Conservation (phyloP, 1,140 invertebrate genomes). For the Aphelinus certus region DNA sequence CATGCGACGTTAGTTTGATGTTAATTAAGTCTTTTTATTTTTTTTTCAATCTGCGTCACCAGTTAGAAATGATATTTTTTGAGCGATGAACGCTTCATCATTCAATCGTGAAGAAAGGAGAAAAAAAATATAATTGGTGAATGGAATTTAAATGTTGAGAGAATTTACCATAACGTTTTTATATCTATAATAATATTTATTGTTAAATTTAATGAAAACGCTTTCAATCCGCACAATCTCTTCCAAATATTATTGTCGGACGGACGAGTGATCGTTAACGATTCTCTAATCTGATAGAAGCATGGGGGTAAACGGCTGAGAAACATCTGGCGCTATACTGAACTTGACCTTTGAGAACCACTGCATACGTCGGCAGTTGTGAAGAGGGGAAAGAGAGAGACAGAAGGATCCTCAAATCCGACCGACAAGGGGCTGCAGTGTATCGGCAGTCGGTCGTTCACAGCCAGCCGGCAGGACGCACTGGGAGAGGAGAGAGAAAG, state of each 20-base stretch:
- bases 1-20: constrained; percentile 17
- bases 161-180: no score
- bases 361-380: constrained; percentile 20
- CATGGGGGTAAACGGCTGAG: constrained; percentile 16
- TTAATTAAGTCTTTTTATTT: constrained; percentile 2
- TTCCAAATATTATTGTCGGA: no score
- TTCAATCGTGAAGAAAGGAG: no score
- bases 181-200: no score
- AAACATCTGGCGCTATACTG: constrained; percentile 7
- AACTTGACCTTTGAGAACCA: constrained; percentile 28
- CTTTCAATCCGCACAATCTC: no score
- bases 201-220: no score
- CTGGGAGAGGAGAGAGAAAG: neutral
- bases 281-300: constrained; percentile 27
- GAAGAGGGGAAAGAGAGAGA: constrained; percentile 3
- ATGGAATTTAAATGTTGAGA: no score
- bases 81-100: no score
- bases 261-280: neutral
- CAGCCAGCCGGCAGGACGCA: neutral
- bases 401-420: neutral
- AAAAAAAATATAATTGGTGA: no score
- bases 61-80: no score
- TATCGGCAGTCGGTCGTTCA: constrained; percentile 27
- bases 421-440: constrained; percentile 17
- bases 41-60: no score